These are phyloP conservation scores for Drosophila mayaguana DNA, from an alignment of 2,888 invertebrate species.

Conservation along the genomic window DNA sequence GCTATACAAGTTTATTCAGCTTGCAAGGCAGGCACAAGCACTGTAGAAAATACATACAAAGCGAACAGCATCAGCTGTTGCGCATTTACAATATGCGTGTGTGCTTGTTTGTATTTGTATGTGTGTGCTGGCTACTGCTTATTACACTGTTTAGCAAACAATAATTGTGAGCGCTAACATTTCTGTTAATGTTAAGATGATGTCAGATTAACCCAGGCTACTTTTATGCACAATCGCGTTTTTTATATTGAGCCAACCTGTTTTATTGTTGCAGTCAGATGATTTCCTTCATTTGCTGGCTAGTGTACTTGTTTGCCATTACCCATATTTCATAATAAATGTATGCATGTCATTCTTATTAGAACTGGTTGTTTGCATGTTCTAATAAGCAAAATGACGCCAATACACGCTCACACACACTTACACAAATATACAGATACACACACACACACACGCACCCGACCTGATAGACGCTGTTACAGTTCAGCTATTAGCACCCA, in stretches of 20 bases:
- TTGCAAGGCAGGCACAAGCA: slow-evolving; percentile 26
- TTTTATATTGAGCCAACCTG: neutral
- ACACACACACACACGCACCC: slow-evolving; percentile 24
- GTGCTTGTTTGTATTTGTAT: slow-evolving; percentile 1
- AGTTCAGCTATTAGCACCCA: slow-evolving; percentile 47
- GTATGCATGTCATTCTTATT: slow-evolving; percentile 69
- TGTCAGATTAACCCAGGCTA: slow-evolving; percentile 18
- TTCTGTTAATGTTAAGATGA: slow-evolving; percentile 32
- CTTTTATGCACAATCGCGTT: neutral
- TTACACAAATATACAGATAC: slow-evolving; percentile 26
- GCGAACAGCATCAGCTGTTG: slow-evolving; percentile 72
- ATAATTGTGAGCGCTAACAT: neutral
- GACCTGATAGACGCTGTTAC: slow-evolving; percentile 41
- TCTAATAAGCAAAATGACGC: slow-evolving; percentile 60
- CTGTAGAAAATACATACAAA: slow-evolving; percentile 5
- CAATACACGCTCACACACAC: slow-evolving; percentile 42
- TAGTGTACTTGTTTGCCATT: slow-evolving; percentile 38
- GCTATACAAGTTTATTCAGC: slow-evolving; percentile 61
- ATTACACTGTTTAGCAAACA: slow-evolving; percentile 41
- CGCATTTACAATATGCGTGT: slow-evolving; percentile 42
- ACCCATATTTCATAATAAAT: slow-evolving; percentile 65
- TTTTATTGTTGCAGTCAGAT: neutral
- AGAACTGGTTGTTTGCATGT: slow-evolving; percentile 75
- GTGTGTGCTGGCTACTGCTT: slow-evolving; percentile 12
- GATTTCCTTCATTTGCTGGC: slow-evolving; percentile 15